Evolutionary conservation across 2,888 invertebrate species (phyloP).

Genomic region (Philereme vetulata): DNA sequence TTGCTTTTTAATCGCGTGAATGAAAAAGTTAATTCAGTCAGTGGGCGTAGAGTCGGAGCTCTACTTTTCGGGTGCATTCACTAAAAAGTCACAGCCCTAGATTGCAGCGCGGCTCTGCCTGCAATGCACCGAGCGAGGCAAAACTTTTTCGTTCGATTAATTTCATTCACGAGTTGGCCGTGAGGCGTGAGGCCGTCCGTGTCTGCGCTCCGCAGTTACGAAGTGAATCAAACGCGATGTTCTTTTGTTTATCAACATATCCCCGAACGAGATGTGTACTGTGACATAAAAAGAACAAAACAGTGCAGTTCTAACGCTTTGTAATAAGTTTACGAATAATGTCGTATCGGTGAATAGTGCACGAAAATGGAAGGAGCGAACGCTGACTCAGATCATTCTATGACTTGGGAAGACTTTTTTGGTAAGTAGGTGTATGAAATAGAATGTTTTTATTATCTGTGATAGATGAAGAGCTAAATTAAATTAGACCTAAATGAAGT

Average conservation of each 20-base stretch:
- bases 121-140: constrained; percentile 21
- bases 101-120: constrained; percentile 11
- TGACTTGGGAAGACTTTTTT: constrained; percentile 89
- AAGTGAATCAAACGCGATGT: constrained; percentile 58
- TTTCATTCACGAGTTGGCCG: constrained; percentile 65
- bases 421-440: constrained; percentile 72
- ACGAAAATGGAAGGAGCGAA: constrained; percentile 80
- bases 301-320: constrained; percentile 42
- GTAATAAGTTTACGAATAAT: constrained; percentile 42
- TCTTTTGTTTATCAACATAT: constrained; percentile 75
- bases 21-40: too few species aligned
- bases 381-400: constrained; percentile 87
- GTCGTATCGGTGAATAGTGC: constrained; percentile 54
- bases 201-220: constrained; percentile 44
- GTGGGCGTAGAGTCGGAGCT: too few species aligned
- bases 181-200: constrained; percentile 49
- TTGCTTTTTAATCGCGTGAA: too few species aligned
- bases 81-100: constrained; percentile 13
- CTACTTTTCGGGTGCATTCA: neutral
- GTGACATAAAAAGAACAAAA: constrained; percentile 50
- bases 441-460: neutral
- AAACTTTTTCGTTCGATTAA: constrained; percentile 45
- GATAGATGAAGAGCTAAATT: neutral
- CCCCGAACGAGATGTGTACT: constrained; percentile 48
- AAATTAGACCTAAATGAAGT: too few species aligned